Evolutionary conservation across 2,888 invertebrate genomes (phyloP), one percentile per base, ranked within the genome.

Genomic region (Dusona sp.): DNA sequence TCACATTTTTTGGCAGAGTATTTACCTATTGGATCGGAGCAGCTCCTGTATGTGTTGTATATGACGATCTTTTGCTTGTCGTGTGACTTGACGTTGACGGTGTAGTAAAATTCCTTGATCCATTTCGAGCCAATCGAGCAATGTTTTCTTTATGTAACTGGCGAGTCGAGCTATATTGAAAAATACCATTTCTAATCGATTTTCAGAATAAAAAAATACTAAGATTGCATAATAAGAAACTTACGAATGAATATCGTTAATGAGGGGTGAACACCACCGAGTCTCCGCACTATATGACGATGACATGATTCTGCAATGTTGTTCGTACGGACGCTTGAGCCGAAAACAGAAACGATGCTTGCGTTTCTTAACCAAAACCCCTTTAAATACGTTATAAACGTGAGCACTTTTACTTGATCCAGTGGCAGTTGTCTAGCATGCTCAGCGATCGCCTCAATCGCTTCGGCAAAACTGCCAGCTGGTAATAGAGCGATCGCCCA

Each of bases 401-500:
- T n/a, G 19, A 29, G 16, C 19, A 77, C 1, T 19, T 65, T n/a
- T 51, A 11, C 25, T 68, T 64, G 22, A 29, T 22, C 38, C 8
- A 61, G 61, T 4, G 9, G n/a, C 2, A n/a, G 9, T 33, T 38
- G 33, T 25, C 65, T 29, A 25, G 64, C 77, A n/a, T 64, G 16
- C n/a, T 45, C 48, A 11, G 48, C 25, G 9, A 64, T 42, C 1
- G 42, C 11, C 13, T 7, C 2, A 36, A 77, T 42, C 7, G 64
- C 77, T 65, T 48, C 65, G 6, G 4, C 48, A 22, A 77, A 77
- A 16, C 45, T 45, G 11, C n/a, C 77, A 19, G 77, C 57, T 77
- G 77, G 77, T 8, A 45, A 45, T 1, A 77, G 33, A 8, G 77
- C 64, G 3, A 77, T 45, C 6, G 77, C 65, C 77, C 77, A 77